These are phyloP conservation scores for Magallana nippona DNA, from an alignment of 2,888 invertebrate species.

Conservation along the genomic window DNA sequence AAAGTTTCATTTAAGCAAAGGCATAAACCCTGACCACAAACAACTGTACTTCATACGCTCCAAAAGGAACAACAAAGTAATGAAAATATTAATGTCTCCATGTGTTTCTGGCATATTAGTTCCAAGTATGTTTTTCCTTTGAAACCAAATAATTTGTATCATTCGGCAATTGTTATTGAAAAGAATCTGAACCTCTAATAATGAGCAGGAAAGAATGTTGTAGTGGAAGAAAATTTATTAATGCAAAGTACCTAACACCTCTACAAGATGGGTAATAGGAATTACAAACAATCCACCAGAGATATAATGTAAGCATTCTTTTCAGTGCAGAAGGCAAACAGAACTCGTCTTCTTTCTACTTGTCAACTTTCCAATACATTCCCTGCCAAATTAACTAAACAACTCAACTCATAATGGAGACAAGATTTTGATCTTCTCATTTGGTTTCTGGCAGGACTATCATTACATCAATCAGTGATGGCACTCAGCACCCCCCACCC, in stretches of 20 bases:
- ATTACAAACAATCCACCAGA: conserved; percentile 1
- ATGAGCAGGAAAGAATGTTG: not conserved
- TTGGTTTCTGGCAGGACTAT: conserved; percentile 28
- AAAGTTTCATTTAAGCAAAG: not conserved
- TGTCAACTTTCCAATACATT: conserved; percentile 33
- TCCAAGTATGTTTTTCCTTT: conserved; percentile 1
- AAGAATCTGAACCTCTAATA: not conserved
- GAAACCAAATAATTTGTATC: conserved; percentile 3
- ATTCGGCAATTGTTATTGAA: conserved; percentile 13
- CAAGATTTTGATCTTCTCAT: conserved; percentile 31
- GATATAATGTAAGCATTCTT: not conserved
- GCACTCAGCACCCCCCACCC: not conserved
- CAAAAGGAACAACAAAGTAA: not conserved
- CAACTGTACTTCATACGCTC: not conserved
- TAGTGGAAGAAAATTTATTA: not conserved
- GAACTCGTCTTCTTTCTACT: not conserved
- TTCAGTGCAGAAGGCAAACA: conserved; percentile 9
- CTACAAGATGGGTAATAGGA: not conserved
- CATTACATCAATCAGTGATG: conserved; percentile 25
- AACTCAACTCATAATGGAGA: conserved; percentile 26
- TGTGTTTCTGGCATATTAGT: conserved; percentile 7
- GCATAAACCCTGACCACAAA: not conserved
- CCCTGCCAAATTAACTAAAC: conserved; percentile 32
- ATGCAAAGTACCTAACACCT: not conserved
- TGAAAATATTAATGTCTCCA: conserved; percentile 26